Base-by-base conservation (phyloP, 2,113 vertebrate genomes). In the Eudorcas thomsonii region DNA sequence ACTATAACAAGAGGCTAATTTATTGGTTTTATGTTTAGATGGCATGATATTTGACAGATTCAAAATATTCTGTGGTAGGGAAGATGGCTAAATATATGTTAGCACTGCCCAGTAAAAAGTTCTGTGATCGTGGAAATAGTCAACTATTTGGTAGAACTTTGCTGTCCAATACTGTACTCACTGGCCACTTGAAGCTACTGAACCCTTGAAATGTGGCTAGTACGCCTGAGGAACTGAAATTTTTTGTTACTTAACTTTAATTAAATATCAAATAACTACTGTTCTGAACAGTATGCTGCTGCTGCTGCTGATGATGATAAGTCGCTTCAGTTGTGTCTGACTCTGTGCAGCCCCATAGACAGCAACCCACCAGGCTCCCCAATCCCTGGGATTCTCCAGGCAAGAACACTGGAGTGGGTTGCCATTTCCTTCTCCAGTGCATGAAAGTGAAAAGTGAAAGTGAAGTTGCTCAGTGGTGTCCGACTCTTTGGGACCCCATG, bases 251-350 rank as follows among this genome's bases (percentile, higher is more conserved):
- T 84, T 80, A 45, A 16, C 45, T 60, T 90, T 67, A 88, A 52
- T 81, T 45, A 39, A 45, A 3, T 48, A 16, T 9, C 8, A 54
- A 54, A 43, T 54, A 83, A 14, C 6, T 60, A 17, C 1, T 30
- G 9, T 43, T 19, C 30, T 60, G 48, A 4, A 48, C 19, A 94
- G 23, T 14, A 67, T 26, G 28, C 60, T 62, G 6, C 59, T 62
- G 28, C 59, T 59, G 23, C 50, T 17, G 52, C 52, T 54, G 16
- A 10, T 60, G 59, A 12, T 60, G 12, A 26, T 60, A 62, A 30
- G 60, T 30, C 0, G 0, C 6, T 30, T 62, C 60, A 62, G 60
- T 62, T 2, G 2, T 30, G 6, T 62, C 60, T 0, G 13, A 30
- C 60, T 62, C 60, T 62, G 13, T 15, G 28, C 3, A 0, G 7